phyloP scores from a whole-genome alignment of 2,888 invertebrate species.

The Unio pictorum region DNA sequence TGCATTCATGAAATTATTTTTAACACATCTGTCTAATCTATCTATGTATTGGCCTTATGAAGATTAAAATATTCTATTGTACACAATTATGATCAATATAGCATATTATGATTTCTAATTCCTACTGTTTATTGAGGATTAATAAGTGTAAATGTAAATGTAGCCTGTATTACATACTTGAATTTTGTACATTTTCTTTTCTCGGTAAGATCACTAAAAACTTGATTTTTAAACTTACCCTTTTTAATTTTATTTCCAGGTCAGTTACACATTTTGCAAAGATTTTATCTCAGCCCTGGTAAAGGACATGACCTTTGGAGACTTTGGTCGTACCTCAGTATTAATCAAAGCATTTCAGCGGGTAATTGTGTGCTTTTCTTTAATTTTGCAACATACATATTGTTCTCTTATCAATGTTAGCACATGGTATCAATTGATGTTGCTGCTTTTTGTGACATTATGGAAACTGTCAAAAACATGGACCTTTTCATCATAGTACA shows the following conservation, averaged over 20 bases:
- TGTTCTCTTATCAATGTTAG: background rate
- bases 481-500: too few relatives aligned
- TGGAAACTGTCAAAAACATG: too few relatives aligned
- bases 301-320: constrained; percentile 71
- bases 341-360: constrained; percentile 76
- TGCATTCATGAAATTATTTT: too few relatives aligned
- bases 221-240: background rate
- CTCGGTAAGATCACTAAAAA: background rate
- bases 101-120: too few relatives aligned
- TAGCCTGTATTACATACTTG: too few relatives aligned
- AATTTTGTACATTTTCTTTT: background rate
- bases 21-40: too few relatives aligned
- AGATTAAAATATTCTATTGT: too few relatives aligned
- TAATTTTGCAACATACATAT: background rate
- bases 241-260: constrained; percentile 60
- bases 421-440: background rate
- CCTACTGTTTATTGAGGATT: background rate
- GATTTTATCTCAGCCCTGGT: constrained; percentile 75
- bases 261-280: constrained; percentile 77
- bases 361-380: constrained; percentile 59
- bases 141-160: background rate
- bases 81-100: too few relatives aligned
- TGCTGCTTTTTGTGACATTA: too few relatives aligned
- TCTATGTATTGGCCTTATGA: too few relatives aligned
- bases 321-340: constrained; percentile 75